Conservation (phyloP, 2,113 vertebrate species). For the Neolamprologus tretocephalus region DNA sequence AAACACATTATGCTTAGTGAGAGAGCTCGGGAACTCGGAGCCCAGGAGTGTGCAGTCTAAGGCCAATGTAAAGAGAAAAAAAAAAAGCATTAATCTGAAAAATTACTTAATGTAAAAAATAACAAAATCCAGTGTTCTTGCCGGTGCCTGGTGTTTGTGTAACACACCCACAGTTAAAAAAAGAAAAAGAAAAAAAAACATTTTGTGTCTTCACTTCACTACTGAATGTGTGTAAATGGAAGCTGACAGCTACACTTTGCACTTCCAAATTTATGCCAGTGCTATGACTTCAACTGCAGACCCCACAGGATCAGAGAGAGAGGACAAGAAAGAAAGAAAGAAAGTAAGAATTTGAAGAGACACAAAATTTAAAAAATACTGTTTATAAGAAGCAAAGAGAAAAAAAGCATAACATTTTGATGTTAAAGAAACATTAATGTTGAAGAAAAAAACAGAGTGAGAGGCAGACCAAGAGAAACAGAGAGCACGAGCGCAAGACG, state of each 20-base stretch:
- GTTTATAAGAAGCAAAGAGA: neutral
- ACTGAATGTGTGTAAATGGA: slow-evolving; percentile 24
- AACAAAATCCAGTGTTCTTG: slow-evolving; percentile 18
- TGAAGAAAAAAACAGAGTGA: neutral
- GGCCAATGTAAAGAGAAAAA: slow-evolving; percentile 25
- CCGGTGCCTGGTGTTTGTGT: neutral
- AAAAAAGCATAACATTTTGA: neutral
- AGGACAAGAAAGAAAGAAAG: neutral
- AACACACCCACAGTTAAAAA: neutral
- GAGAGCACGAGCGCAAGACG: neutral
- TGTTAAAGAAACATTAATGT: neutral
- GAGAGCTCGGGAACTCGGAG: neutral
- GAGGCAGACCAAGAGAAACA: neutral
- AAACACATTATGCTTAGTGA: neutral
- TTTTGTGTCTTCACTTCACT: neutral
- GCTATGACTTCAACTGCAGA: slow-evolving; percentile 24
- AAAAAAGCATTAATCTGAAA: slow-evolving; percentile 35
- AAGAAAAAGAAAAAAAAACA: neutral
- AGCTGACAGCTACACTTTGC: slow-evolving; percentile 51
- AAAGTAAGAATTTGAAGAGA: neutral
- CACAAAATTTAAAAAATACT: neutral
- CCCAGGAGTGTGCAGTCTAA: neutral
- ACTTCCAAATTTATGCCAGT: slow-evolving; percentile 53
- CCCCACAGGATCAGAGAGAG: neutral
- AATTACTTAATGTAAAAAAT: slow-evolving; percentile 31